These are phyloP conservation scores for Zosterops pallidus DNA, from an alignment of 2,113 vertebrate genomes.

Conservation along the genomic window DNA sequence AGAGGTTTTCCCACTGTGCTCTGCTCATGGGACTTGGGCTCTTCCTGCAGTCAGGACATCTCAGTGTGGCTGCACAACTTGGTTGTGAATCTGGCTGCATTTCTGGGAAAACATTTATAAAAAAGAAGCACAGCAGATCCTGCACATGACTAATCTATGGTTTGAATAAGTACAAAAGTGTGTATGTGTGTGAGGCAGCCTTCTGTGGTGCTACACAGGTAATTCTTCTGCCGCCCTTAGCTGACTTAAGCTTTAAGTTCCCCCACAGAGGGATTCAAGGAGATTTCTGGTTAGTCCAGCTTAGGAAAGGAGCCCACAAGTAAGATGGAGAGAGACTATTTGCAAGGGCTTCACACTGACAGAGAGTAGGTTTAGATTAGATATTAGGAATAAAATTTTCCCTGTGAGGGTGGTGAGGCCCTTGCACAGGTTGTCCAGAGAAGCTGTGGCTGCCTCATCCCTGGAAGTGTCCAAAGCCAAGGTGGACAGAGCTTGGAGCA, in stretches of 20 bases:
- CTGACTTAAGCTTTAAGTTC: neutral
- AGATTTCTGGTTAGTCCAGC: neutral
- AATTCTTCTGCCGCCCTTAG: neutral
- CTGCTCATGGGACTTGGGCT: neutral
- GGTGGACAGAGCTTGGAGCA: rapidly evolving
- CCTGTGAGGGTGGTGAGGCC: neutral
- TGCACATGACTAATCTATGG: neutral
- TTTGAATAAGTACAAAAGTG: neutral
- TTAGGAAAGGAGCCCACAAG: neutral
- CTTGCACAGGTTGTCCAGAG: neutral
- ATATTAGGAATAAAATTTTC: neutral
- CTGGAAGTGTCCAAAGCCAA: neutral
- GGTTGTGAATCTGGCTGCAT: neutral
- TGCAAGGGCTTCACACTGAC: neutral
- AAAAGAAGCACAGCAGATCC: neutral
- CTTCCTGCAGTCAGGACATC: neutral
- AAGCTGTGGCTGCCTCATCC: neutral
- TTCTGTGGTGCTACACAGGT: neutral
- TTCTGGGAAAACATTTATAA: neutral
- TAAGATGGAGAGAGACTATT: neutral
- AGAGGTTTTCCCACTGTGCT: neutral
- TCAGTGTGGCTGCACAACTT: neutral
- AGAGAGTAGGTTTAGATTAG: neutral
- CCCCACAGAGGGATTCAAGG: neutral
- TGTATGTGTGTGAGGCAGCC: neutral